These are phyloP conservation scores for Pipistrellus nathusii DNA, from an alignment of 2,797 vertebrate genomes.

Conservation along the genomic window DNA sequence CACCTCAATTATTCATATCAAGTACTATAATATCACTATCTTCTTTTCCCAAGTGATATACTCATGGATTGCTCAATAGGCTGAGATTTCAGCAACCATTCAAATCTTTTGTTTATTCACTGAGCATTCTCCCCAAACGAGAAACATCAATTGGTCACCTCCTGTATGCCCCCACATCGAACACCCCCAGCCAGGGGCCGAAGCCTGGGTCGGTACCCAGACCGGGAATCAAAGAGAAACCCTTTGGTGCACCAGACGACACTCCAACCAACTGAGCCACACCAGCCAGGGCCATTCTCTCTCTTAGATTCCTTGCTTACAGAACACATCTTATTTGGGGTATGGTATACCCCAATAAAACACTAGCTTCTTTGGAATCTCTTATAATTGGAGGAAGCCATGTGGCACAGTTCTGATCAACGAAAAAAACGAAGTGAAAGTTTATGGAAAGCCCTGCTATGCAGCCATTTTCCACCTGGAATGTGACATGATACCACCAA, in stretches of 20 bases:
- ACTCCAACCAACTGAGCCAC: background rate
- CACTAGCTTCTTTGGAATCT: background rate
- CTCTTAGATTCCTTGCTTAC: background rate
- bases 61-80: background rate
- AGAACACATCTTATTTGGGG: background rate
- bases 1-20: background rate
- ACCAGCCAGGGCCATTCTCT: background rate
- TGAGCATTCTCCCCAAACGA: background rate
- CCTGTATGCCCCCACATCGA: rapidly evolving
- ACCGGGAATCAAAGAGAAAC: background rate
- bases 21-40: background rate
- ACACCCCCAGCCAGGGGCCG: rapidly evolving
- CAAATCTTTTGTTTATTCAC: background rate
- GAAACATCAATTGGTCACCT: background rate
- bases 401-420: background rate
- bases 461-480: background rate
- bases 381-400: background rate
- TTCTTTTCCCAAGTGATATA: background rate
- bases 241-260: background rate
- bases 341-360: background rate
- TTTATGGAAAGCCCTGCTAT: slow-evolving; percentile 14
- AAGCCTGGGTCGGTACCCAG: background rate
- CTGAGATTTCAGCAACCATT: background rate
- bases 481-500: background rate
- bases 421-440: background rate